These are phyloP conservation scores for Philopotamus ludificatus DNA, from an alignment of 1,140 invertebrate genomes.

Conservation along the genomic window DNA sequence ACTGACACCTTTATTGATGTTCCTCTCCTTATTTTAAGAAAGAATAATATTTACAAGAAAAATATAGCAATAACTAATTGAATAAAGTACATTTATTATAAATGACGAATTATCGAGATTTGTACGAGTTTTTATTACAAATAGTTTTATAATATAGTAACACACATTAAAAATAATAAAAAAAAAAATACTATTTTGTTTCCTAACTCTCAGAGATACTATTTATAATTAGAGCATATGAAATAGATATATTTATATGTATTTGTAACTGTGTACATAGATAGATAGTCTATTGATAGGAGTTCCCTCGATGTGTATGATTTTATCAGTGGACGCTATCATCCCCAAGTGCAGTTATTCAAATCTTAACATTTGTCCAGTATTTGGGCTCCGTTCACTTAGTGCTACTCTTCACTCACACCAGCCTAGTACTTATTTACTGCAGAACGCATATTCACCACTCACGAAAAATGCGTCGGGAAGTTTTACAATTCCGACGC, in stretches of 20 bases:
- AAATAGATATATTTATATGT: conserved; percentile 57
- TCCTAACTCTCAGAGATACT: conserved; percentile 58
- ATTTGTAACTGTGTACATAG: conserved; percentile 49
- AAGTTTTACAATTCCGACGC: not conserved
- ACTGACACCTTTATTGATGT: conserved; percentile 57
- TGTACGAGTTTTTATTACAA: conserved; percentile 55
- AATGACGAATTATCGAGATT: conserved; percentile 53
- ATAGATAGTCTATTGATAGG: conserved; percentile 48
- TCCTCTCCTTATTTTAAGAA: conserved; percentile 60
- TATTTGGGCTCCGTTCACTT: conserved; percentile 33
- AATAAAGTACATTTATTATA: conserved; percentile 40
- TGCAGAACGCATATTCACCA: conserved; percentile 16
- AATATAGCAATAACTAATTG: conserved; percentile 57
- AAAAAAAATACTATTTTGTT: conserved; percentile 55
- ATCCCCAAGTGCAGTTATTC: conserved; percentile 58
- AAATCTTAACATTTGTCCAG: conserved; percentile 57
- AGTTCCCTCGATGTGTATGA: conserved; percentile 43
- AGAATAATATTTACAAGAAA: conserved; percentile 58
- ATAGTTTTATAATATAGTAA: conserved; percentile 57
- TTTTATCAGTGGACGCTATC: conserved; percentile 39
- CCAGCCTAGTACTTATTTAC: conserved; percentile 32
- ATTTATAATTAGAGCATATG: conserved; percentile 57
- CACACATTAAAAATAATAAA: conserved; percentile 54
- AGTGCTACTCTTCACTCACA: conserved; percentile 36
- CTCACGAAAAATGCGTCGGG: not conserved